Percentiles rank a stretch among this genome's conserved stretches.
These are phyloP conservation scores for Acrossocheilus fasciatus DNA, from an alignment of 2,797 vertebrate species.

Conservation along the genomic window DNA sequence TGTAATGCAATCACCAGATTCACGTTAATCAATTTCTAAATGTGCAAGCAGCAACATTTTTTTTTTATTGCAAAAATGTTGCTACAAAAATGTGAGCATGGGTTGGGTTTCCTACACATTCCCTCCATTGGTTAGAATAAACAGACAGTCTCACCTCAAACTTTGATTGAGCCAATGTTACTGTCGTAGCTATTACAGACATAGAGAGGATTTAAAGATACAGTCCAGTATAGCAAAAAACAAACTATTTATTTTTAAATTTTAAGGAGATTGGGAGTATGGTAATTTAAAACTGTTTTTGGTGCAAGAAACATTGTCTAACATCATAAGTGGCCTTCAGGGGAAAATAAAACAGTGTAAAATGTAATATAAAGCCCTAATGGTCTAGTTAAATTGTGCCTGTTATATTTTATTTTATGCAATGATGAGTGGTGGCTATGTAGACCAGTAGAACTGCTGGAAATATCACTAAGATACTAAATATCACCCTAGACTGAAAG, in stretches of 20 bases:
- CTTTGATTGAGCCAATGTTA: neutral
- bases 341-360: neutral
- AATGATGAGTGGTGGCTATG: neutral
- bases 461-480: neutral
- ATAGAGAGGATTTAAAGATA: neutral
- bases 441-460: neutral
- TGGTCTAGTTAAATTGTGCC: neutral
- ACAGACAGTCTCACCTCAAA: too few species aligned
- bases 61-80: neutral
- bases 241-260: neutral
- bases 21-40: neutral
- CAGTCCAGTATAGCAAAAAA: neutral
- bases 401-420: neutral
- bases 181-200: neutral
- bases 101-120: too few species aligned
- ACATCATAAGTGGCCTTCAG: neutral
- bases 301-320: neutral
- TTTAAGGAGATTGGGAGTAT: neutral
- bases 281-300: neutral
- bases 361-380: neutral
- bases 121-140: too few species aligned
- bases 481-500: neutral
- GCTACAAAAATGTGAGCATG: neutral
- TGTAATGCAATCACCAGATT: neutral
- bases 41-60: neutral